Conservation (phyloP, 2,888 invertebrate genomes). For the Thalpophila matura region DNA sequence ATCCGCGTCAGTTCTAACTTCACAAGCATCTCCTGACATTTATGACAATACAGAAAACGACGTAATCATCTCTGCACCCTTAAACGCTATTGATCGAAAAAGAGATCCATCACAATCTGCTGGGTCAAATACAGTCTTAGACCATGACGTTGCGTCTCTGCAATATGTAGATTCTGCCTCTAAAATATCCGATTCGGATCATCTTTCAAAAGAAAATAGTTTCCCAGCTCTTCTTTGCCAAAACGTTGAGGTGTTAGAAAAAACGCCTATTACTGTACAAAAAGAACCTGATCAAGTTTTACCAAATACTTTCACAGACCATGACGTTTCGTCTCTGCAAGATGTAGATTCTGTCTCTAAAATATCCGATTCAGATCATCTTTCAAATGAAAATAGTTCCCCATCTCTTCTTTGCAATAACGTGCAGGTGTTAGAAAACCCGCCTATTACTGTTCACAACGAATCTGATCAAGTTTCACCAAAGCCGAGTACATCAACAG, state of each 20-base stretch:
- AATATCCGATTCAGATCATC: too few species aligned
- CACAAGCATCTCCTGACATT: too few species aligned
- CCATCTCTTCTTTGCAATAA: constrained; percentile 12
- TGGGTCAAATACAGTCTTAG: constrained; percentile 9
- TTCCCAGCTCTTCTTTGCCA: too few species aligned
- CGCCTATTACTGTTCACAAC: constrained; percentile 1
- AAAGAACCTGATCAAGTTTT: too few species aligned
- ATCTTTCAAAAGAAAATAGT: constrained; percentile 8
- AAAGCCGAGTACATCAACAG: constrained; percentile 11
- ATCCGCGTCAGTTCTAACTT: constrained; percentile 1
- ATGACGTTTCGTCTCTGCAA: too few species aligned
- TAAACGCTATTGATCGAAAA: constrained; percentile 7
- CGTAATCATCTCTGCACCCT: constrained; percentile 6
- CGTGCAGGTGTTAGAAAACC: constrained; percentile 4
- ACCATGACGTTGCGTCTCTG: constrained; percentile 1
- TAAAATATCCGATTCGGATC: constrained; percentile 13
- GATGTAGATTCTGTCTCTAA: too few species aligned
- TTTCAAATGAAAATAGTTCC: too few species aligned
- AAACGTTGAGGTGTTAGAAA: too few species aligned
- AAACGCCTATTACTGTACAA: too few species aligned
- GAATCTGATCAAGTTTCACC: constrained; percentile 8
- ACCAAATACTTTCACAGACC: too few species aligned
- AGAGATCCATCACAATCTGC: constrained; percentile 11
- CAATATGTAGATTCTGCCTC: constrained; percentile 11
- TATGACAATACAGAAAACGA: constrained; percentile 7